Evolutionary conservation across 2,113 vertebrate genomes (phyloP).

Genomic region (Tretioscincus oriximinensis): DNA sequence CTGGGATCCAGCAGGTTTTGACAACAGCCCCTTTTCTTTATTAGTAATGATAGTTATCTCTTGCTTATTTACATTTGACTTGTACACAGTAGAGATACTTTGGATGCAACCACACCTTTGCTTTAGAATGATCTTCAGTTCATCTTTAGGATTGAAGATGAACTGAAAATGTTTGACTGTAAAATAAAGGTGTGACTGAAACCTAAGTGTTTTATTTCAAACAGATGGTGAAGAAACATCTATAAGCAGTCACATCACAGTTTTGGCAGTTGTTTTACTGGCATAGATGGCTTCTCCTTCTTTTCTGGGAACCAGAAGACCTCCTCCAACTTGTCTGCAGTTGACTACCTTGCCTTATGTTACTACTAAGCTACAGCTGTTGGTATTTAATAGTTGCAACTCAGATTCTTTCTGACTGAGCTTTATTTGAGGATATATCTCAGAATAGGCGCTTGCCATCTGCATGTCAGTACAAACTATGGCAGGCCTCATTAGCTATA

Average conservation of each 20-base stretch:
- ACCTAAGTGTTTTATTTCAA: not conserved
- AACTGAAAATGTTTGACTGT: too few species aligned
- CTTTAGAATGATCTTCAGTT: too few species aligned
- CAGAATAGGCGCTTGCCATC: too few species aligned
- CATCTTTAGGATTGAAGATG: too few species aligned
- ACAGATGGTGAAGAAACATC: not conserved
- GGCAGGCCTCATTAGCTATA: not conserved
- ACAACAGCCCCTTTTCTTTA: not conserved
- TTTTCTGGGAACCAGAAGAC: too few species aligned
- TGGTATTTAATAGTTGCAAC: not conserved
- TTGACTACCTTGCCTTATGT: not conserved
- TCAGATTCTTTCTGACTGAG: too few species aligned
- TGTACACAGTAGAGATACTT: not conserved
- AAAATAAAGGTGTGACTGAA: too few species aligned
- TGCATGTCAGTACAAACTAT: too few species aligned
- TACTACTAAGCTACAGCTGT: not conserved
- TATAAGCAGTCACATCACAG: not conserved
- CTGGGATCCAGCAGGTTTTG: not conserved
- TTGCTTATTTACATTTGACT: conserved; percentile 6
- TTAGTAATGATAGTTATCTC: not conserved
- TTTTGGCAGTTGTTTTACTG: not conserved
- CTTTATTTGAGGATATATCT: too few species aligned
- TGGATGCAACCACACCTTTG: too few species aligned
- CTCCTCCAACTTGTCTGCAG: too few species aligned
- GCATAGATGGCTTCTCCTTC: too few species aligned